Evolutionary conservation across 2,888 invertebrate species (phyloP), one percentile per base, ranked within the genome.

Genomic region (Plusia festucae): DNA sequence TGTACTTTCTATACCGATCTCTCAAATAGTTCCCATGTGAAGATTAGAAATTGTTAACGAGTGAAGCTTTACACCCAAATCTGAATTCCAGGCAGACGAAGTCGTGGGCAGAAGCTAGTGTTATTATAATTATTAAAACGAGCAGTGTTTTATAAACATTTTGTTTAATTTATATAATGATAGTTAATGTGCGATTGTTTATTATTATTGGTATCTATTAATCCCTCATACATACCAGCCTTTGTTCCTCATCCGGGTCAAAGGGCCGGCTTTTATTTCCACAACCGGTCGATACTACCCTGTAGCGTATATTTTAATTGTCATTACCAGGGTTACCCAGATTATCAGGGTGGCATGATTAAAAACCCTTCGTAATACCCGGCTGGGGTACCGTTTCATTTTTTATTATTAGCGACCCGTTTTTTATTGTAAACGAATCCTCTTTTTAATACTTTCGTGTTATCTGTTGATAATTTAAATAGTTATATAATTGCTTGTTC

Each of bases 291-390:
- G 70, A 79, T 82, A 73, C 68, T 73, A 67, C 70, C 71, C 70
- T 56, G 65, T 57, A 60, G 55, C 76, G 76, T 70, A 66, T 60
- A 74, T 78, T 85, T 84, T 81, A 82, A 82, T 82, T 77, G 79
- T 80, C 84, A 82, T 79, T 84, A 80, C 73, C 76, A 68, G 65
- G 73, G 63, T 70, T 69, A 75, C 68, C 73, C 73, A 75, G 84
- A 79, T 84, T 85, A 84, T 79, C 76, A 70, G 73, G 81, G 57
- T 54, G 75, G 62, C 68, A 76, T 78, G 81, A 82, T 82, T 82
- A 78, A 83, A 80, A 81, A 69, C 67, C 77, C 60, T 74, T 67
- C 62, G 60, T 77, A 78, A 81, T 81, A 73, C 70, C 73, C 70
- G 60, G 63, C 55, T 60, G 62, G 60, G 70, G 40, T 60, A 53